Conservation (phyloP, 1,140 invertebrate genomes). For the Drosophila truncata region DNA sequence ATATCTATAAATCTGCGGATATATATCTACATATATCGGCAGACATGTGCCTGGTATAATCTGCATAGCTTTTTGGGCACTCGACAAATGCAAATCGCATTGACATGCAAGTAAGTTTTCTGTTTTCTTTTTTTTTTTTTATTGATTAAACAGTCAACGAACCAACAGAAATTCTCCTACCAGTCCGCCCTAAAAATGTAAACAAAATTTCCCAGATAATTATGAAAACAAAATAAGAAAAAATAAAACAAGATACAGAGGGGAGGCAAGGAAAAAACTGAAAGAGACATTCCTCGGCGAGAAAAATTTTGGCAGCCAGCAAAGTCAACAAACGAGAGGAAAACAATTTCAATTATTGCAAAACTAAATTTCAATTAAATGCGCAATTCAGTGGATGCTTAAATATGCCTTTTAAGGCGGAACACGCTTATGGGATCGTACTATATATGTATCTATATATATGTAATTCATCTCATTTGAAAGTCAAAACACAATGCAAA, state of each 20-base stretch:
- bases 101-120: constrained; percentile 67
- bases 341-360: constrained; percentile 47
- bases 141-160: constrained; percentile 77
- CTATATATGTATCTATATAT: not conserved
- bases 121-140: constrained; percentile 24
- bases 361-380: constrained; percentile 48
- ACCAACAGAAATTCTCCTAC: constrained; percentile 9
- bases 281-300: constrained; percentile 33
- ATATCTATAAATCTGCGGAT: constrained; percentile 12
- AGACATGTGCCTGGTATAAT: constrained; percentile 19
- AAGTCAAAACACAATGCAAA: constrained; percentile 19
- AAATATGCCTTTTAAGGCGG: constrained; percentile 73
- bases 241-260: not conserved
- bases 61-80: constrained; percentile 33
- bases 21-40: constrained; percentile 5
- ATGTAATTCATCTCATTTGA: not conserved
- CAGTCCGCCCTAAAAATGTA: constrained; percentile 17
- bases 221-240: constrained; percentile 13
- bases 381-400: constrained; percentile 46
- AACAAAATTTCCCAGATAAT: constrained; percentile 50
- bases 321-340: constrained; percentile 24
- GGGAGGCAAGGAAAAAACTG: not conserved
- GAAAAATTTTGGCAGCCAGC: constrained; percentile 39
- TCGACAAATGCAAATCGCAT: constrained; percentile 49
- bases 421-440: constrained; percentile 13